Percentiles rank a stretch among this genome's conserved stretches.
Evolutionary conservation across 2,797 vertebrate species (phyloP).

Genomic region (Centropyge bicolor): DNA sequence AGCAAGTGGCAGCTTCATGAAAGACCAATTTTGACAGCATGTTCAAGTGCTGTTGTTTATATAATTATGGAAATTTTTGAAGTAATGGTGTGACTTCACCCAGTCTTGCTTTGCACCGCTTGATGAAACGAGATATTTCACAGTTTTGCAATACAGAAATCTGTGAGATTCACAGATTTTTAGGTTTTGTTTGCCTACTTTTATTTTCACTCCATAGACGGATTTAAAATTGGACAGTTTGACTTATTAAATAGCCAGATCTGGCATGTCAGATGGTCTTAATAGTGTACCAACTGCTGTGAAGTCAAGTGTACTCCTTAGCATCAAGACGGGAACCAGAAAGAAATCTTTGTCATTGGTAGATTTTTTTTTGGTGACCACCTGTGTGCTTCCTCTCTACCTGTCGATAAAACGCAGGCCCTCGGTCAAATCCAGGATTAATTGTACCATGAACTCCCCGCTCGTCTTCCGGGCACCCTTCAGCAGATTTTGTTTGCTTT

Average conservation of each 20-base stretch:
- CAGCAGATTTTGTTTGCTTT: slow-evolving; percentile 78
- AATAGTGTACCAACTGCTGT: slow-evolving; percentile 21
- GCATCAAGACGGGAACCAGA: neutral
- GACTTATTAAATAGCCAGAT: slow-evolving; percentile 34
- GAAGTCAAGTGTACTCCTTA: slow-evolving; percentile 18
- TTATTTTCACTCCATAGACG: slow-evolving; percentile 32
- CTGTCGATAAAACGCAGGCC: slow-evolving; percentile 13
- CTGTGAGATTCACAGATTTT: neutral
- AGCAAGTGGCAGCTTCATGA: slow-evolving; percentile 3
- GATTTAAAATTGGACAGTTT: slow-evolving; percentile 35
- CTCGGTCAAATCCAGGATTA: slow-evolving; percentile 58
- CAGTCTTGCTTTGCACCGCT: neutral
- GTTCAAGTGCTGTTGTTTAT: neutral
- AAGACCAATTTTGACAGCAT: neutral
- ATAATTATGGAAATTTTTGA: neutral
- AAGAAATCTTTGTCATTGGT: neutral
- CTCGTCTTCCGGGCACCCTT: slow-evolving; percentile 51
- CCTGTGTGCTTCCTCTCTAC: slow-evolving; percentile 30
- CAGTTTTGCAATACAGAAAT: neutral
- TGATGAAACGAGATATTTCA: neutral
- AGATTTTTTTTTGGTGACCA: slow-evolving; percentile 10
- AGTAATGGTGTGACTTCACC: neutral
- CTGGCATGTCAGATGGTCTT: slow-evolving; percentile 23
- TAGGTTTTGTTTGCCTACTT: slow-evolving; percentile 20
- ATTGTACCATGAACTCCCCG: slow-evolving; percentile 52